Evolutionary conservation across 2,797 vertebrate species (phyloP), one percentile per base, ranked within the genome.

Genomic region (Tragopan temminckii): DNA sequence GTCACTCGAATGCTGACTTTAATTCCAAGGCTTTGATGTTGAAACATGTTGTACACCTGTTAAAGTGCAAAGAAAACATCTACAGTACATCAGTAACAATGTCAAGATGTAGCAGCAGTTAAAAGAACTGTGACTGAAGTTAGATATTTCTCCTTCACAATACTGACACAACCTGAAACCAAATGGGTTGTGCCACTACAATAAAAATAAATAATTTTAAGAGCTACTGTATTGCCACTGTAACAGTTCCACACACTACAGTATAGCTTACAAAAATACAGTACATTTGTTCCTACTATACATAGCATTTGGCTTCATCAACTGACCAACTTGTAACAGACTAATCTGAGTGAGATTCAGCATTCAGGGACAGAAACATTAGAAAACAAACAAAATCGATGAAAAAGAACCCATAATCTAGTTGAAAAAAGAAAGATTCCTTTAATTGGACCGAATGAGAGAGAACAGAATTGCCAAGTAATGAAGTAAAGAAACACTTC

Each of bases 31-130:
- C 99, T 99, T 61, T 98, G 98, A 92, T 99, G 99, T 68, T 98
- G 99, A 97, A 99, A 99, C 99, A 99, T 99, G 96, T 99, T 99
- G 98, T 99, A 99, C 17, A 99, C 99, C 99, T 99, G 96, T 62
- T 72, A 79, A 86, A 90, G 96, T 6, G 62, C 55, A 96, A 76
- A 40, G 58, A 74, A 68, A 83, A 89, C 23, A 91, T 23, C 11
- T 55, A 68, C 16, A 48, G 36, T 11, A 1, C 6, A 45, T 69
- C 16, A 91, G n/a, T 2, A 75, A 61, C 36, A 50, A 62, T 23
- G 46, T 5, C 13, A 63, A 93, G 55, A 82, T 14, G 13, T 14
- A 46, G 27, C 19, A 50, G 40, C 4, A 70, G 45, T 29, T 64
- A 53, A 81, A 80, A 15, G 79, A 81, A 68, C 7, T 35, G 27